phyloP scores from a whole-genome alignment of 1,140 invertebrate genomes.

The Hetaerina americana region DNA sequence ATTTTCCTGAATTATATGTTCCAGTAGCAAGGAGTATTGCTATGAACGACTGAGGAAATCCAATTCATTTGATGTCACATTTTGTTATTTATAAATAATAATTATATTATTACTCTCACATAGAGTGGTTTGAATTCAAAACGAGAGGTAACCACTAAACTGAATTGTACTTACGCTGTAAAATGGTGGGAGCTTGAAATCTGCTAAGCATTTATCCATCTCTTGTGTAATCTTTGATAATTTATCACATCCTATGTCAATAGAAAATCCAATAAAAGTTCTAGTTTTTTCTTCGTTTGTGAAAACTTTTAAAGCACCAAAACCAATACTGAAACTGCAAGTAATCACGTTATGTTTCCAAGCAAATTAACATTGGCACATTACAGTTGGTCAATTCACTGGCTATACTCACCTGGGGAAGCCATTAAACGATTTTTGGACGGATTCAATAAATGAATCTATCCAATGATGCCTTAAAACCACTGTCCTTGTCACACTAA shows the following conservation, averaged over 20 bases:
- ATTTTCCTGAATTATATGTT: neutral
- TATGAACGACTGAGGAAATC: no score
- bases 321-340: conserved; percentile 41
- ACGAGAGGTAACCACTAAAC: neutral
- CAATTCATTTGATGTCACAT: no score
- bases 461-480: conserved; percentile 55
- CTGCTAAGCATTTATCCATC: conserved; percentile 44
- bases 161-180: conserved; percentile 38
- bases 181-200: conserved; percentile 49
- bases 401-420: conserved; percentile 18
- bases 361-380: neutral
- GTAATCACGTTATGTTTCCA: conserved; percentile 4
- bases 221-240: conserved; percentile 36
- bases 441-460: conserved; percentile 34
- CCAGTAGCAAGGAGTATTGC: no score
- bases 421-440: conserved; percentile 18
- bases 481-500: conserved; percentile 48
- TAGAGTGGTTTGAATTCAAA: neutral
- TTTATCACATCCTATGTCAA: conserved; percentile 32
- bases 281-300: conserved; percentile 59
- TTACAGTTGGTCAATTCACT: neutral
- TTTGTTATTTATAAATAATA: no score
- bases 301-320: conserved; percentile 46
- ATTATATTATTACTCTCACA: neutral
- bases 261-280: conserved; percentile 55